Evolutionary conservation across 2,113 vertebrate genomes (phyloP), one percentile per base, ranked within the genome.

Genomic region (Tichodroma muraria): DNA sequence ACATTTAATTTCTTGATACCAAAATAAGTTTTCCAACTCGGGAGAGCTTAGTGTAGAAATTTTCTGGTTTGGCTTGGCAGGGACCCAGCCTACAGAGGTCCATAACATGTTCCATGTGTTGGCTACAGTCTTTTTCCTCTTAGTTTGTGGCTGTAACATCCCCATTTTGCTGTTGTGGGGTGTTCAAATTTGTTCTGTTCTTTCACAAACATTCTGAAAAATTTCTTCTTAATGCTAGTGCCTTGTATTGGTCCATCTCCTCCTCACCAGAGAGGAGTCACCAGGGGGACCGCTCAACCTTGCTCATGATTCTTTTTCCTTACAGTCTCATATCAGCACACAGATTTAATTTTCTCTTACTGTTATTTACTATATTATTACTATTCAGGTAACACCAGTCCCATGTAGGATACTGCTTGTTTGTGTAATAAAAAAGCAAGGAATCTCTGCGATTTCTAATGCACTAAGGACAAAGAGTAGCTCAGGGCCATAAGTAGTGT

Each of bases 11-110:
- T 54, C 22, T 37, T 63, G 27, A 45, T 27, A 83, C 50, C 50
- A 85, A 94, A 90, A 72, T 77, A 63, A 86, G 63, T 78, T 79
- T 91, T 83, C 86, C 76, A 80, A 5, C 64, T 71, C 9, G 4
- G 47, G 72, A 73, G 68, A 80, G 50, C 44, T 83, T 49, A 78
- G 42, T 8, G 33, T 61, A 57, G 86, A 49, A 80, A 83, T 57
- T 44, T 90, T 90, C 82, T 83, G 63, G 76, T 20, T 25, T 77
- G 59, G 56, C 52, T 94, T 93, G 89, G 71, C 89, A 80, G 69
- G 60, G 38, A 19, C 80, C 64, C 76, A 93, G 72, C 54, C 64
- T 27, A 7, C 28, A 85, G 45, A 44, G 38, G 37, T 92, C 86
- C 68, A 13, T 90, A 84, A 63, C 25, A 15, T 1, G 3, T 61